Conservation (phyloP, 2,888 invertebrate genomes). For the Diaprepes abbreviatus region DNA sequence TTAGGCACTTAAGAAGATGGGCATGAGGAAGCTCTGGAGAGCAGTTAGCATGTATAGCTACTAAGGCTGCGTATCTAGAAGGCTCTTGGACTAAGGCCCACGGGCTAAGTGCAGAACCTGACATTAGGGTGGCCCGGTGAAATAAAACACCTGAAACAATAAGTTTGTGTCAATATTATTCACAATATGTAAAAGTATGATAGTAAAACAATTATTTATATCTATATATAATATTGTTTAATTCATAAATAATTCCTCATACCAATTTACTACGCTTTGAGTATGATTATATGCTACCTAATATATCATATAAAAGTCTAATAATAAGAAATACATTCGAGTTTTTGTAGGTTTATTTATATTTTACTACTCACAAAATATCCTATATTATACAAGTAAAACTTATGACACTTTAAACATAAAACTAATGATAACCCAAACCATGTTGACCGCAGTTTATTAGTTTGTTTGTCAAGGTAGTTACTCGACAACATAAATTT, state of each 20-base stretch:
- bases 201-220: too few relatives aligned
- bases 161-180: too few relatives aligned
- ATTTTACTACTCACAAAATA: too few relatives aligned
- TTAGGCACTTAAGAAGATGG: slow-evolving; percentile 84
- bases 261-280: too few relatives aligned
- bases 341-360: too few relatives aligned
- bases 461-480: slow-evolving; percentile 2
- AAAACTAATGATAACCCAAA: slow-evolving; percentile 1
- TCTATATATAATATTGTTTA: too few relatives aligned
- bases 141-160: slow-evolving; percentile 83
- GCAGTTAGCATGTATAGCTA: slow-evolving; percentile 89
- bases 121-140: slow-evolving; percentile 91
- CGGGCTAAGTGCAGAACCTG: slow-evolving; percentile 90
- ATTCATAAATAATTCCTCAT: too few relatives aligned
- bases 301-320: too few relatives aligned
- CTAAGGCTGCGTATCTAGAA: slow-evolving; percentile 85
- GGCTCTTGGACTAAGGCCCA: slow-evolving; percentile 89
- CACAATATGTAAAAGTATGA: too few relatives aligned
- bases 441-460: not conserved
- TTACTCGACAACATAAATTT: not conserved
- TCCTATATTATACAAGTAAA: not conserved
- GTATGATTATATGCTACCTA: too few relatives aligned
- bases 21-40: slow-evolving; percentile 82
- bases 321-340: too few relatives aligned
- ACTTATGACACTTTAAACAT: not conserved